phyloP scores from a whole-genome alignment of 2,888 invertebrate species.

The Erebia epiphron region DNA sequence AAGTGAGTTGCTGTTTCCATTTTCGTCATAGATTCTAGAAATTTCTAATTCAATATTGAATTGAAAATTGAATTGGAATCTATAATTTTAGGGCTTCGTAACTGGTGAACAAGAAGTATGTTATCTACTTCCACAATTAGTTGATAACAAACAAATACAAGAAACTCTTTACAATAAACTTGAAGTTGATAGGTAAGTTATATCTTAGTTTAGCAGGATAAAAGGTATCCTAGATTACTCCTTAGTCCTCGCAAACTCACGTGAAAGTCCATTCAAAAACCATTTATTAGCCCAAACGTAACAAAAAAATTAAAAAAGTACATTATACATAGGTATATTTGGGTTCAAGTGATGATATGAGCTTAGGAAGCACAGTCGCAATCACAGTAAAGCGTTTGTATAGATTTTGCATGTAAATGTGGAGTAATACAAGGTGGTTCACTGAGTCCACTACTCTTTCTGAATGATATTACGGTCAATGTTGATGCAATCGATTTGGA shows the following conservation, averaged over 20 bases:
- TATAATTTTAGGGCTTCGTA: slow-evolving; percentile 75
- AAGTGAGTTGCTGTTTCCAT: slow-evolving; percentile 53
- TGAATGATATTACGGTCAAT: background rate
- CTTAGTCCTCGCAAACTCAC: background rate
- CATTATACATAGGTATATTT: too few species aligned
- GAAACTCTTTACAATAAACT: slow-evolving; percentile 61
- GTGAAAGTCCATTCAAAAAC: too few species aligned
- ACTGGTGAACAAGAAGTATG: slow-evolving; percentile 84
- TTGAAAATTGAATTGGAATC: background rate
- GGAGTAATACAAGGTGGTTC: background rate
- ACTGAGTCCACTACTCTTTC: background rate
- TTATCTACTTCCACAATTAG: slow-evolving; percentile 76
- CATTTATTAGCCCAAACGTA: too few species aligned
- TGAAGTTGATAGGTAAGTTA: slow-evolving; percentile 64
- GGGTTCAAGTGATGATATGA: too few species aligned
- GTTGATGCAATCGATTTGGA: background rate
- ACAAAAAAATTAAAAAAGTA: too few species aligned
- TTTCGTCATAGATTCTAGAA: background rate
- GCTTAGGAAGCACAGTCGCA: background rate
- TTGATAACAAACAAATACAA: slow-evolving; percentile 69
- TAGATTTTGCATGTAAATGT: background rate
- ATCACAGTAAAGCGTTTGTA: background rate
- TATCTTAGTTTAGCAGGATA: background rate
- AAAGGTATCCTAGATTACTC: background rate
- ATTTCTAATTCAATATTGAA: background rate